Evolutionary conservation across 1,140 invertebrate genomes (phyloP).

Genomic region (Diploscapter pachys): DNA sequence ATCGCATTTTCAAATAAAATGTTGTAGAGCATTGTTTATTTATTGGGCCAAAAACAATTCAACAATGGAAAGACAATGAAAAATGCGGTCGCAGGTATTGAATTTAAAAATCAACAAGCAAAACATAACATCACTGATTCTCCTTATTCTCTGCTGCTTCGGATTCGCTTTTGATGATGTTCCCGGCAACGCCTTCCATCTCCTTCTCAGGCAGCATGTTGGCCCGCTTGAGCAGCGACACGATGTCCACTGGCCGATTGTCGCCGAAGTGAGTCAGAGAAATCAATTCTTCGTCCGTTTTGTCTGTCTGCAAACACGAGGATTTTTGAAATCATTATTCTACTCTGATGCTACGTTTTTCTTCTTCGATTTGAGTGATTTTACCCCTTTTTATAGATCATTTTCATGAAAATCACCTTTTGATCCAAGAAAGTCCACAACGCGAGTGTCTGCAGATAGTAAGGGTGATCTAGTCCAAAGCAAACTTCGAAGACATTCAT

Average conservation of each 20-base stretch:
- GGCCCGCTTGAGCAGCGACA: slow-evolving; percentile 23
- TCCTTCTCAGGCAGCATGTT: slow-evolving; percentile 24
- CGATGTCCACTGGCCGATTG: slow-evolving; percentile 32
- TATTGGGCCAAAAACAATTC: no score
- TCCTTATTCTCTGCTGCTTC: no score
- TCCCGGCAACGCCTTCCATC: no score
- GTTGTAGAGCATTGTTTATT: no score
- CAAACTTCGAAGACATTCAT: slow-evolving; percentile 46
- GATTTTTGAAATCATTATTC: background rate
- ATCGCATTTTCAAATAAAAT: no score
- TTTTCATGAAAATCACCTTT: slow-evolving; percentile 14
- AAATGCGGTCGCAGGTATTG: background rate
- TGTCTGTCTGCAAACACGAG: slow-evolving; percentile 12
- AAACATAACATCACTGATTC: no score
- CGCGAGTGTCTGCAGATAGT: slow-evolving; percentile 42
- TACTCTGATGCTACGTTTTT: background rate
- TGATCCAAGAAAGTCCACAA: slow-evolving; percentile 43
- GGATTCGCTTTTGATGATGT: no score
- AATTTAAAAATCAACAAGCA: no score
- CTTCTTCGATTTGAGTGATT: background rate
- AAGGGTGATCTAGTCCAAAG: slow-evolving; percentile 43
- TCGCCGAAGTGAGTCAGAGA: slow-evolving; percentile 33
- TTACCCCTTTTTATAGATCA: background rate
- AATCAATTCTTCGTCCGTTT: slow-evolving; percentile 39
- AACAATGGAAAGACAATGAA: no score